Evolutionary conservation across 2,113 vertebrate species (phyloP).

Genomic region (Amphiprion ocellaris): DNA sequence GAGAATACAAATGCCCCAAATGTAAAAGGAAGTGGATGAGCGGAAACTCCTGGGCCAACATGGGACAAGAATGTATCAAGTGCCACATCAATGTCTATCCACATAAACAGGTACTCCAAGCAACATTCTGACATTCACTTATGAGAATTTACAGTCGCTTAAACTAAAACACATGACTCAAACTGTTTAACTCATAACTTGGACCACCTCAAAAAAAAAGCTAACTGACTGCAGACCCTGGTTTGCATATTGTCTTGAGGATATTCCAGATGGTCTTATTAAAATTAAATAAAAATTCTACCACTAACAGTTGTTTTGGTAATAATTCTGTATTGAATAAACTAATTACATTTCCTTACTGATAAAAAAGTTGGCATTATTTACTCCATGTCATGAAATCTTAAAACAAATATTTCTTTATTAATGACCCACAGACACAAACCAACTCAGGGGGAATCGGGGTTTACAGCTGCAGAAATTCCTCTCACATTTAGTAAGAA

Average conservation of each 20-base stretch:
- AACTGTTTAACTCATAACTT: conserved; percentile 18
- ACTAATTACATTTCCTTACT: conserved; percentile 58
- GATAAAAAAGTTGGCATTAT: conserved; percentile 40
- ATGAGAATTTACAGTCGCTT: conserved; percentile 15
- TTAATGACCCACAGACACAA: conserved; percentile 39
- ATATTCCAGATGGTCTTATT: conserved; percentile 64
- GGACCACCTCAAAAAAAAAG: background rate
- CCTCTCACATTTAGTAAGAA: conserved; percentile 25
- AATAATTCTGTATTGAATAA: conserved; percentile 48
- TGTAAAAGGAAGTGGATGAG: conserved; percentile 99
- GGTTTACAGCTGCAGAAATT: conserved; percentile 37
- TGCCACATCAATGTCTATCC: conserved; percentile 99
- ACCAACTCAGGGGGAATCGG: conserved; percentile 17
- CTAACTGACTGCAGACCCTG: conserved; percentile 52
- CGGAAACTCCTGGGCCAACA: conserved; percentile 99
- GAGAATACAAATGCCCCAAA: conserved; percentile 99
- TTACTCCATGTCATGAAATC: conserved; percentile 43
- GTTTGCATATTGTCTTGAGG: conserved; percentile 36
- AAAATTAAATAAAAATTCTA: conserved; percentile 52
- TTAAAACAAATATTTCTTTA: conserved; percentile 37
- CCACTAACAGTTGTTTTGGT: conserved; percentile 45
- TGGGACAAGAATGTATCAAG: conserved; percentile 99
- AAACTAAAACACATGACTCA: conserved; percentile 21
- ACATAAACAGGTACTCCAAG: conserved; percentile 93
- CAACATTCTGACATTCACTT: background rate